Conservation (phyloP, 1,140 invertebrate species). For the Anoplolepis gracilipes region DNA sequence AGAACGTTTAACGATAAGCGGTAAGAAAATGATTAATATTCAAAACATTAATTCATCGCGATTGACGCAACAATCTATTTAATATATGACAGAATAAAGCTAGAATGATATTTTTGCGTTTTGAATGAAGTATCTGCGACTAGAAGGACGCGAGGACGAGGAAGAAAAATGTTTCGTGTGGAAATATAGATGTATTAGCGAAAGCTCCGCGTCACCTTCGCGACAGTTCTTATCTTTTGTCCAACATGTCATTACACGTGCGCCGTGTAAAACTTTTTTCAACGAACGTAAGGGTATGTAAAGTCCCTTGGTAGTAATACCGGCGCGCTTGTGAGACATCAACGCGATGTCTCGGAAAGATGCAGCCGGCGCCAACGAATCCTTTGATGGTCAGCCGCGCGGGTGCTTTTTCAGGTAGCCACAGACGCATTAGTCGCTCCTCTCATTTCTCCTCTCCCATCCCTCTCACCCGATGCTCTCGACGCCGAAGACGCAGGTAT, state of each 20-base stretch:
- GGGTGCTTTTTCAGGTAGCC: conserved; percentile 85
- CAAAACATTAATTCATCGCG: background rate
- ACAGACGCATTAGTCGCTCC: conserved; percentile 86
- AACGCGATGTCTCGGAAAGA: conserved; percentile 52
- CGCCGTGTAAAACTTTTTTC: conserved; percentile 47
- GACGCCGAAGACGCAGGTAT: conserved; percentile 66
- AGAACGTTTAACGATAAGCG: conserved; percentile 23
- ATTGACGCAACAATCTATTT: background rate
- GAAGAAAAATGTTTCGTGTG: background rate
- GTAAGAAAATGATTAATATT: background rate
- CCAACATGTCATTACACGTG: background rate
- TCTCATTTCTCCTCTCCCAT: conserved; percentile 73
- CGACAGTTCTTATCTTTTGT: background rate
- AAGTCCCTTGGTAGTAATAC: conserved; percentile 25
- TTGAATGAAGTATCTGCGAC: background rate
- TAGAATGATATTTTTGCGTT: background rate
- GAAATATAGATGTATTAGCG: background rate
- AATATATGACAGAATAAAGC: background rate
- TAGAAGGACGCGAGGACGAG: background rate
- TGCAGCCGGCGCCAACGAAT: conserved; percentile 83
- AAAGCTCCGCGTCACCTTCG: background rate
- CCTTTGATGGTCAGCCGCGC: conserved; percentile 85
- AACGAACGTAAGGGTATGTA: conserved; percentile 61
- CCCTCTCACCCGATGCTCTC: conserved; percentile 29
- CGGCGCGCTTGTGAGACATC: conserved; percentile 50